phyloP scores from a whole-genome alignment of 1,140 invertebrate species.

The Leptoteleia sp. region DNA sequence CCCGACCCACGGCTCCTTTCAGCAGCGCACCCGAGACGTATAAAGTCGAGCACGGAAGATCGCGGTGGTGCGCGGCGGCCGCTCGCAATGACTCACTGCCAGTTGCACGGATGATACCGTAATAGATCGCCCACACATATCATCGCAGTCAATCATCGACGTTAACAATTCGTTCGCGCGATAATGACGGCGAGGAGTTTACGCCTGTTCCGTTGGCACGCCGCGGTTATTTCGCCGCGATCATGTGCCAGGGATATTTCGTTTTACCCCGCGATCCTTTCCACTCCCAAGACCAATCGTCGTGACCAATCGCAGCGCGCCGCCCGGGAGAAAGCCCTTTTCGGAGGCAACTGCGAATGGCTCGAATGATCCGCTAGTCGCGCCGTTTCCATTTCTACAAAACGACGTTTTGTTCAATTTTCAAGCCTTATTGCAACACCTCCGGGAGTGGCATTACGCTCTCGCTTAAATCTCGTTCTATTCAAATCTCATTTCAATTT shows the following conservation, averaged over 20 bases:
- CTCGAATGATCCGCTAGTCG: too few species aligned
- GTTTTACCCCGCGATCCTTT: too few species aligned
- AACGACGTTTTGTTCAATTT: too few species aligned
- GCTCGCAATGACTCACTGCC: conserved; percentile 51
- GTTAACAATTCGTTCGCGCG: conserved; percentile 43
- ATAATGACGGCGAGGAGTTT: conserved; percentile 40
- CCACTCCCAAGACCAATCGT: too few species aligned
- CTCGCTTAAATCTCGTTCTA: too few species aligned
- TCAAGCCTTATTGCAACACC: too few species aligned
- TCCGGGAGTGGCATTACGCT: too few species aligned
- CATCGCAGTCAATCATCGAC: conserved; percentile 56
- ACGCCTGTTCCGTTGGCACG: conserved; percentile 22
- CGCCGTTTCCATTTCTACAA: too few species aligned
- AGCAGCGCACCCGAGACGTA: neutral
- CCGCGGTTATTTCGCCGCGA: conserved; percentile 2
- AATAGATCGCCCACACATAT: conserved; percentile 65
- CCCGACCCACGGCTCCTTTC: neutral
- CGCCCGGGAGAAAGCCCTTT: too few species aligned
- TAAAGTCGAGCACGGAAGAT: conserved; percentile 13
- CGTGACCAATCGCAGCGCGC: too few species aligned
- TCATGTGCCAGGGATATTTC: neutral
- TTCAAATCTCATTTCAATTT: too few species aligned
- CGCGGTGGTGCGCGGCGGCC: conserved; percentile 18
- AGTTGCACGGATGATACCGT: conserved; percentile 52
- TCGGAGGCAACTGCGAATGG: too few species aligned